Base-by-base conservation (phyloP, 2,888 invertebrate species). In the Nymphalis c-album region DNA sequence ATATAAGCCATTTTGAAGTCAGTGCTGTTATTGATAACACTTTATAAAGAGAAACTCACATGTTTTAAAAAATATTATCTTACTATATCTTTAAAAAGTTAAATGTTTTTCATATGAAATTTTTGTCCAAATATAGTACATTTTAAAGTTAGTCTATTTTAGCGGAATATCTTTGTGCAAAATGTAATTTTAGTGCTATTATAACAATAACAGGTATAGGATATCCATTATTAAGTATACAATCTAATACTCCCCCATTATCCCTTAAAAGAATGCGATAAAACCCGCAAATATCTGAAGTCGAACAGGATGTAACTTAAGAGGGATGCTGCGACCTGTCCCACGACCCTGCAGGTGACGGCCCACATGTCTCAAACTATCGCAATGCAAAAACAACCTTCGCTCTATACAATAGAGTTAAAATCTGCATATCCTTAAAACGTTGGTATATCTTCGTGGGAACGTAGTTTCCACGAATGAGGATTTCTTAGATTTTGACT, bases 271-370 rank as follows among this genome's bases (percentile, higher is more conserved):
- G 45, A 48, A 58, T 20, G 46, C 45, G 62, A 65, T 57, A 64
- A 51, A 71, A 51, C 64, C 63, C 67, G 68, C 67, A 64, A 64
- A 70, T 81, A 80, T 85, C 83, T 79, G 81, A 79, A 84, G 81
- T 81, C 80, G 72, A 80, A 79, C 86, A 87, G 85, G 85, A 86
- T 85, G 85, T 79, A 80, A 79, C 77, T 77, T 83, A 86, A 89
- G 91, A 90, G 91, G 91, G 91, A 90, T 90, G 87, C 84, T 78
- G 77, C 81, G 88, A 89, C 89, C 87, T 87, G 84, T 89, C 90
- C 80, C 89, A 90, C 88, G 91, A 88, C 87, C 90, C 86, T 76
- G 82, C 88, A 89, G 89, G 89, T 90, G 88, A 84, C 85, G 82
- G 76, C 78, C 78, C 82, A 81, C 79, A 77, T 81, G 80, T 78